phyloP scores from a whole-genome alignment of 2,113 vertebrate genomes.

The Pelobates fuscus region DNA sequence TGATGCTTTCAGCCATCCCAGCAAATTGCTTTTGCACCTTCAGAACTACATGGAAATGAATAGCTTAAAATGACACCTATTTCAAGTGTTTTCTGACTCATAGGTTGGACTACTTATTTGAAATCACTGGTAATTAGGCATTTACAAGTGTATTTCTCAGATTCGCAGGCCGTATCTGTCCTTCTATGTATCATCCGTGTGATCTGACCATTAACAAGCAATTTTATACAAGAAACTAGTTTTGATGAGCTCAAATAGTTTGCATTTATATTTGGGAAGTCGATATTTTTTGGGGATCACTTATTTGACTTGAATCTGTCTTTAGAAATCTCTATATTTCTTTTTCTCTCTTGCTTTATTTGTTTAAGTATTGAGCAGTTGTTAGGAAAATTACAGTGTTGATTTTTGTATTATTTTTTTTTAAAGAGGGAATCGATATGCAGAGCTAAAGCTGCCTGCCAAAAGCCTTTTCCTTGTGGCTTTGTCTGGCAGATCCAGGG shows the following conservation, averaged over 20 bases:
- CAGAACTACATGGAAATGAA: not conserved
- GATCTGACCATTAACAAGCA: not conserved
- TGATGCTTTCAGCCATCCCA: not conserved
- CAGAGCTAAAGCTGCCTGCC: constrained; percentile 53
- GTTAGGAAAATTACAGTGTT: constrained; percentile 10
- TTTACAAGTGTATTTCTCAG: not conserved
- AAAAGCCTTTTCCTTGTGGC: constrained; percentile 26
- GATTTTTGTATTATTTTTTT: not conserved
- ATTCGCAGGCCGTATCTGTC: not conserved
- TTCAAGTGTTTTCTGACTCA: not conserved
- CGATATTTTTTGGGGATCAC: not conserved
- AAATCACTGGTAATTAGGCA: not conserved
- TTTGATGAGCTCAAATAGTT: not conserved
- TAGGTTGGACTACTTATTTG: not conserved
- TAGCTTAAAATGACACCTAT: not conserved
- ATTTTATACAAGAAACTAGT: not conserved
- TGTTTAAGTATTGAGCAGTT: constrained; percentile 47
- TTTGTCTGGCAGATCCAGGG: constrained; percentile 55
- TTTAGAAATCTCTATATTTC: not conserved
- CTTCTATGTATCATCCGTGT: not conserved
- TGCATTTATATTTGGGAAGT: constrained; percentile 9
- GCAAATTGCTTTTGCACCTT: not conserved
- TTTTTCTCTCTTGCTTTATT: constrained; percentile 14
- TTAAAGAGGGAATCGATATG: constrained; percentile 34
- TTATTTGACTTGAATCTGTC: constrained; percentile 17